Evolutionary conservation across 2,797 vertebrate genomes (phyloP), one percentile per base, ranked within the genome.

Genomic region (Borostomias antarcticus): DNA sequence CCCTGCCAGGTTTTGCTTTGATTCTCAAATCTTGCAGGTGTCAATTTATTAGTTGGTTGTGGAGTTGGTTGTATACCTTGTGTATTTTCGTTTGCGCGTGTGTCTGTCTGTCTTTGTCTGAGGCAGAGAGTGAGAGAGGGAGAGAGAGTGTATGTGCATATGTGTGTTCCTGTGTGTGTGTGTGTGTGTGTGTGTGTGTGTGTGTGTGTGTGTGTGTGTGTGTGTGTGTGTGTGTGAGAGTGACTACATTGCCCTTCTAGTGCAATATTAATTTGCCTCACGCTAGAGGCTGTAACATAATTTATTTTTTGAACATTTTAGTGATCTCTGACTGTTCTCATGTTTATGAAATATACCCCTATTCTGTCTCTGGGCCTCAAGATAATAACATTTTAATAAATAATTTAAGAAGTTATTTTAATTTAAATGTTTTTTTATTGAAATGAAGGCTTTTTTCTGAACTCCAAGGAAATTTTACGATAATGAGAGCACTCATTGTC

Each of bases 311-410:
- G 70, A 70, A 69, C 43, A 71, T 69, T 59, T 73, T 8, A 69
- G 56, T 62, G 62, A 69, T 74, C 53, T 58, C 56, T 76, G 64
- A 69, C 59, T 54, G 52, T 50, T 35, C 54, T 70, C 63, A 69
- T 80, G 53, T 85, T 80, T 80, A 69, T 75, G 73, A 83, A 84
- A 83, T 64, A 56, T 70, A 62, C 67, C 74, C 58, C 69, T 74
- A 25, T 47, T 79, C 58, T 59, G 59, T 76, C 59, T 54, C 25
- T 10, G 35, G 50, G 65, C 69, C 71, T 37, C 19, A 45, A 54
- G 76, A 68, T 57, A 23, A 52, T n/a, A 82, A 73, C 76, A 60
- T 75, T 76, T 72, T 30, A 65, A 69, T 32, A 19, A 69, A 62
- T 70, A 68, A 69, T 78, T 80, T 66, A 54, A 19, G 35, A 61